Evolutionary conservation across 2,888 invertebrate species (phyloP), one percentile per base, ranked within the genome.

Genomic region (Drosophila mimetica): DNA sequence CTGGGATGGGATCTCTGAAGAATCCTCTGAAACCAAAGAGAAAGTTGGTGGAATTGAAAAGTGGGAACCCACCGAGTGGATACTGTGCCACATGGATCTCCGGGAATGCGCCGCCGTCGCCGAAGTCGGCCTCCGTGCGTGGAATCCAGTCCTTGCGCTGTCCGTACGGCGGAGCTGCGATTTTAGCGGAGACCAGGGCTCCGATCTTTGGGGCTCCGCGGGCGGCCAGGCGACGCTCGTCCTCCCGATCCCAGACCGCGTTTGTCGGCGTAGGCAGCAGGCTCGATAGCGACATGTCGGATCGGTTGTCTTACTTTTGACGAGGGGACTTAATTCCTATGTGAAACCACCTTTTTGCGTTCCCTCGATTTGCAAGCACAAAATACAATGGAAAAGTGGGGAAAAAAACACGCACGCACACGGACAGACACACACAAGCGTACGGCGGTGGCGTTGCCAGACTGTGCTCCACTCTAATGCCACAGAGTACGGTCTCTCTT

Each of bases 91-190:
- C 96, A 88, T 96, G 96, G 73, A 99, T 97, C 93, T 99, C 99
- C 0, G 99, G 99, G 91, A 97, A 99, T 0, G 99, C 97, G 25
- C 99, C 99, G 1, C 99, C 99, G 94, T 99, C 99, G 84, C 94
- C 95, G 91, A 93, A 95, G 85, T 95, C 95, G 0, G 94, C 96
- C 52, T 95, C 94, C 51, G 93, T 94, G 51, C 99, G 93, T 0
- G 99, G 99, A 8, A 98, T 93, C 97, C 98, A 99, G 86, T 97
- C 97, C 92, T 96, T 95, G 76, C 99, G 94, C 89, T 97, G 96
- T 0, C 99, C 98, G 92, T 99, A 99, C 0, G 98, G 98, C 0
- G 90, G 90, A 8, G 90, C 91, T 47, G 95, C 95, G 16, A 95
- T 95, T 82, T 95, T 95, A 6, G 97, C 96, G 52, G 95, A 94